Evolutionary conservation across 2,797 vertebrate species (phyloP), one percentile per base, ranked within the genome.

Genomic region (Odontamblyopus rebecca): DNA sequence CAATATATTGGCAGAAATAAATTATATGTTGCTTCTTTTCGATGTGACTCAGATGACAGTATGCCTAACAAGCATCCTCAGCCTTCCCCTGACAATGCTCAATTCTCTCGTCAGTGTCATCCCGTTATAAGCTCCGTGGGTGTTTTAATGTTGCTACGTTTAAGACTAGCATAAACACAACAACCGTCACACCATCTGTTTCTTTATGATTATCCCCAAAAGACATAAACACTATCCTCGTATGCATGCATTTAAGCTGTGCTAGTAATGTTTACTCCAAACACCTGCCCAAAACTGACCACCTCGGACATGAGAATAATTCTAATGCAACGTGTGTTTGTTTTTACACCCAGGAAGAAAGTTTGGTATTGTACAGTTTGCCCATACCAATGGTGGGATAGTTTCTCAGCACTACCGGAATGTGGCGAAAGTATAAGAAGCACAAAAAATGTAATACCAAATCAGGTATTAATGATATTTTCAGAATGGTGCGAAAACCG

Each of bases 51-150:
- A 82, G 70, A 56, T 59, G 76, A 67, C 71, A 85, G 89, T 87
- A 80, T 81, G 16, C 35, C 78, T 71, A 66, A 83, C 79, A 73
- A 82, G 78, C 72, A 62, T 77, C 86, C 78, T 81, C 85, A 76
- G 89, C 86, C 86, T 89, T 85, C 81, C 82, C 82, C 74, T 82
- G 85, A 90, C 89, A 81, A 89, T 86, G 79, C 41, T 69, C 75
- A 68, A 66, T 80, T 82, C 81, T 76, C 82, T 56, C 54, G 50
- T 81, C 80, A 84, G 85, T 84, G 72, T 83, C 85, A 81, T 29
- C 59, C 66, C 70, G 81, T 80, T 84, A 80, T 68, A 78, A 81
- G 78, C 70, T 70, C 68, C 68, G 72, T 75, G 82, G 72, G 75
- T 67, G 82, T 79, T 86, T 85, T 57, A 86, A 86, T 70, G 73